Conservation (phyloP, 2,797 vertebrate species). For the Chaenodraco wilsoni region DNA sequence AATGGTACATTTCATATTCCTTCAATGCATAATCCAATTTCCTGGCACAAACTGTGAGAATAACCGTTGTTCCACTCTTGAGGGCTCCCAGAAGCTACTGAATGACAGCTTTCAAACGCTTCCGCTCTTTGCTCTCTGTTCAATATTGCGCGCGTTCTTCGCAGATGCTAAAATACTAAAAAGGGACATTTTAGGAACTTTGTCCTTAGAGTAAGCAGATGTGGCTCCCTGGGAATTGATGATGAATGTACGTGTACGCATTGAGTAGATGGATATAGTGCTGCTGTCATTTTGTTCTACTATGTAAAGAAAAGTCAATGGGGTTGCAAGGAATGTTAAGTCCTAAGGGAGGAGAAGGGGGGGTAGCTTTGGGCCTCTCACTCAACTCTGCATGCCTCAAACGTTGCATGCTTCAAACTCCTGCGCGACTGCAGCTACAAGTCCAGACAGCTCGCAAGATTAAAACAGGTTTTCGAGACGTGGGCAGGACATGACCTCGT, state of each 20-base stretch:
- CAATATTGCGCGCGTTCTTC: background rate
- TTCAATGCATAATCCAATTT: background rate
- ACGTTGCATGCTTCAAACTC: constrained; percentile 25
- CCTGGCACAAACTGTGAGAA: constrained; percentile 51
- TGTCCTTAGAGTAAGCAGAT: constrained; percentile 24
- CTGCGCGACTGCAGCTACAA: constrained; percentile 36
- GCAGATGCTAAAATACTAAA: constrained; percentile 21
- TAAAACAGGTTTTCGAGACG: constrained; percentile 10
- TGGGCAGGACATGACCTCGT: constrained; percentile 12
- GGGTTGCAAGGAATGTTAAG: constrained; percentile 47
- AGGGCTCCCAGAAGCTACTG: constrained; percentile 42
- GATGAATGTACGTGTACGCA: constrained; percentile 19
- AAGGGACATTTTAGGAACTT: background rate
- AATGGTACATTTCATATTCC: constrained; percentile 24
- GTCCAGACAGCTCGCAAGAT: constrained; percentile 49
- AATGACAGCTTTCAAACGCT: constrained; percentile 19
- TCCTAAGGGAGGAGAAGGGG: constrained; percentile 51
- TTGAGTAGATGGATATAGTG: background rate
- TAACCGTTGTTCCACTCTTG: constrained; percentile 7
- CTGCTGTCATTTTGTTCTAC: constrained; percentile 25
- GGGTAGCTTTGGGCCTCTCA: constrained; percentile 4
- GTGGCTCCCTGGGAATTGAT: constrained; percentile 49
- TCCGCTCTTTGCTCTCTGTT: background rate
- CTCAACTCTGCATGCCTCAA: constrained; percentile 24
- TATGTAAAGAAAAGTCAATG: constrained; percentile 56